Percentiles rank a stretch among this genome's conserved stretches.
phyloP scores from a whole-genome alignment of 2,888 invertebrate genomes.

The Lissocephala sabroskyi region DNA sequence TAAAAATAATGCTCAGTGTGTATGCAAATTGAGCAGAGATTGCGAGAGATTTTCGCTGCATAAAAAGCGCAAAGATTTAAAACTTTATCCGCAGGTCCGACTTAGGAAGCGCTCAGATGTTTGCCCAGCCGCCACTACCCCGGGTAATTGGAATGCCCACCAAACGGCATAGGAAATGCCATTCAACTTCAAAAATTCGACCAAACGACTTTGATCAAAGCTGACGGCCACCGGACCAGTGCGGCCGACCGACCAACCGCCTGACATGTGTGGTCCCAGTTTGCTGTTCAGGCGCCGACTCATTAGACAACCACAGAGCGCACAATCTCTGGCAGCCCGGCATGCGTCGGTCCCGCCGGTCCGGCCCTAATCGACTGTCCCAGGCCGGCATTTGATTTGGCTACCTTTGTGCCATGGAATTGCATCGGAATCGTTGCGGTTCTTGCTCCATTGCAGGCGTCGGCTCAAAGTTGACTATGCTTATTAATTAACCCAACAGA shows the following conservation, averaged over 20 bases:
- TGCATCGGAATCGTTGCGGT: constrained; percentile 26
- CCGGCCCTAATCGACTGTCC: too few relatives aligned
- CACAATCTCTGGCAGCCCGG: constrained; percentile 30
- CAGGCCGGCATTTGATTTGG: constrained; percentile 10
- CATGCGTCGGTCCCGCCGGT: background rate
- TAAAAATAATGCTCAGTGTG: constrained; percentile 58
- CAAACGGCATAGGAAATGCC: too few relatives aligned
- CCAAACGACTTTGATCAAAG: too few relatives aligned
- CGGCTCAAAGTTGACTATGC: constrained; percentile 31
- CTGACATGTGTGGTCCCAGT: too few relatives aligned
- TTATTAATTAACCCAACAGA: constrained; percentile 35
- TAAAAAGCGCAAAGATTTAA: too few relatives aligned
- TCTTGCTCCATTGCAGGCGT: constrained; percentile 24
- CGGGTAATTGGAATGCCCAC: too few relatives aligned
- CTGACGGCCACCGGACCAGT: too few relatives aligned
- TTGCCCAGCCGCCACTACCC: too few relatives aligned
- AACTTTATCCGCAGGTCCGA: too few relatives aligned
- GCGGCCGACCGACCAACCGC: too few relatives aligned
- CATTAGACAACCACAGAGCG: constrained; percentile 44
- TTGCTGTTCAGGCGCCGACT: constrained; percentile 17
- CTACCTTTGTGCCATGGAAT: constrained; percentile 21
- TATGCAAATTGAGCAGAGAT: constrained; percentile 58
- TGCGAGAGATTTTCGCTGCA: constrained; percentile 27
- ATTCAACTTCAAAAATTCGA: background rate
- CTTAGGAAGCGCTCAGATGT: too few relatives aligned